Percentiles rank a stretch among this genome's conserved stretches.
Evolutionary conservation across 2,888 invertebrate genomes (phyloP).

Genomic region (Scaptomyza cyrtandrae): DNA sequence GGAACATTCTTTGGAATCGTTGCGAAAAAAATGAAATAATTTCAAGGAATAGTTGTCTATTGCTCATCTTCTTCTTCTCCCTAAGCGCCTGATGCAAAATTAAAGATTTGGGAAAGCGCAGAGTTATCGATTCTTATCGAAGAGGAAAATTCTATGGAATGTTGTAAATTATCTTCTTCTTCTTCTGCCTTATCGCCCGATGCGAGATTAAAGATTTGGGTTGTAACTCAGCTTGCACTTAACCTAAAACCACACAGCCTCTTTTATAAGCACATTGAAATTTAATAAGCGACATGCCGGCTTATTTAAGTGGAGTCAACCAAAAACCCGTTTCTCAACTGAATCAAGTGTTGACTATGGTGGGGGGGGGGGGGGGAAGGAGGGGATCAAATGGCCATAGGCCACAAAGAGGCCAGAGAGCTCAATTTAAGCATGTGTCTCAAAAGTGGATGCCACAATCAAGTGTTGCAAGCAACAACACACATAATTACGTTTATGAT

Average conservation of each 20-base stretch:
- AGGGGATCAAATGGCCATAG: not conserved
- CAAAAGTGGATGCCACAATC: constrained; percentile 2
- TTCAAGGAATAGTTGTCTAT: too few relatives aligned
- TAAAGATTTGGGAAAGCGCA: too few relatives aligned
- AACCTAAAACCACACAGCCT: constrained; percentile 30
- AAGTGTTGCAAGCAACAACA: not conserved
- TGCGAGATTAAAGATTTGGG: not conserved
- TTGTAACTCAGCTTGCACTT: constrained; percentile 31
- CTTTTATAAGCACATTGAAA: constrained; percentile 56
- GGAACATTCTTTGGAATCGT: not conserved
- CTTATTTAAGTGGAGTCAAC: constrained; percentile 35
- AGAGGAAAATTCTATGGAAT: not conserved
- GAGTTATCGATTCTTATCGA: not conserved
- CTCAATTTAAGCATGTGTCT: constrained; percentile 3
- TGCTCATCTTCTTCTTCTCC: too few relatives aligned
- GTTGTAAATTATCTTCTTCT: not conserved
- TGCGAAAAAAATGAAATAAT: too few relatives aligned
- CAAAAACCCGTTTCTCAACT: not conserved
- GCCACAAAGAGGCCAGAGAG: constrained; percentile 14
- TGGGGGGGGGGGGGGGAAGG: not conserved
- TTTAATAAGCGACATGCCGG: constrained; percentile 49
- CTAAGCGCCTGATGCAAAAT: too few relatives aligned
- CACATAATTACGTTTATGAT: not conserved
- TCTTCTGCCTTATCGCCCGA: not conserved
- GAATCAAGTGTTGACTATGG: too few relatives aligned